phyloP scores from a whole-genome alignment of 2,888 invertebrate species.

The Hylaea fasciaria region DNA sequence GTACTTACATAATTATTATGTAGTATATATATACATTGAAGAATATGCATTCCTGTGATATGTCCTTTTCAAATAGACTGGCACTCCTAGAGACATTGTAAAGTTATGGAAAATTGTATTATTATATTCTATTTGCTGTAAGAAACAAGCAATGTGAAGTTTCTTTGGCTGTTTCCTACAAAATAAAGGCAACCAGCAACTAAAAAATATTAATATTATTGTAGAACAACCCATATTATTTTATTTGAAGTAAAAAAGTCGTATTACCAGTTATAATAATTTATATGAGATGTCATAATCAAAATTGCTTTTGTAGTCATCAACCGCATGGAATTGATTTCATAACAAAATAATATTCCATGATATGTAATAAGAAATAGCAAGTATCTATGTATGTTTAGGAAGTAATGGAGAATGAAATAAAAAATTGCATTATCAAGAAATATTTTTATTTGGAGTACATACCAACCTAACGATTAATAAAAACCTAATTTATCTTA shows the following conservation, averaged over 20 bases:
- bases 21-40: neutral
- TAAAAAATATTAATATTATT: too few species aligned
- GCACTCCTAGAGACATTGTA: too few species aligned
- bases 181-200: too few species aligned
- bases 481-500: constrained; percentile 7
- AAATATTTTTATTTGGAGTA: neutral
- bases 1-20: too few species aligned
- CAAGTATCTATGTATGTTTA: neutral
- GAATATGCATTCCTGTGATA: neutral
- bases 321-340: neutral
- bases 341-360: neutral
- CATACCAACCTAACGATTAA: neutral
- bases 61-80: neutral
- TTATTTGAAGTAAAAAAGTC: too few species aligned
- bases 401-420: neutral
- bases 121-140: too few species aligned
- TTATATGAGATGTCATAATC: too few species aligned
- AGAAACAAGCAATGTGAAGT: too few species aligned
- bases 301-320: neutral
- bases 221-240: too few species aligned
- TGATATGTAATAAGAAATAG: neutral
- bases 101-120: too few species aligned
- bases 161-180: too few species aligned
- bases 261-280: too few species aligned
- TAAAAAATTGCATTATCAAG: neutral